These are phyloP conservation scores for Crenuchus spilurus DNA, from an alignment of 2,797 vertebrate species.

Conservation along the genomic window DNA sequence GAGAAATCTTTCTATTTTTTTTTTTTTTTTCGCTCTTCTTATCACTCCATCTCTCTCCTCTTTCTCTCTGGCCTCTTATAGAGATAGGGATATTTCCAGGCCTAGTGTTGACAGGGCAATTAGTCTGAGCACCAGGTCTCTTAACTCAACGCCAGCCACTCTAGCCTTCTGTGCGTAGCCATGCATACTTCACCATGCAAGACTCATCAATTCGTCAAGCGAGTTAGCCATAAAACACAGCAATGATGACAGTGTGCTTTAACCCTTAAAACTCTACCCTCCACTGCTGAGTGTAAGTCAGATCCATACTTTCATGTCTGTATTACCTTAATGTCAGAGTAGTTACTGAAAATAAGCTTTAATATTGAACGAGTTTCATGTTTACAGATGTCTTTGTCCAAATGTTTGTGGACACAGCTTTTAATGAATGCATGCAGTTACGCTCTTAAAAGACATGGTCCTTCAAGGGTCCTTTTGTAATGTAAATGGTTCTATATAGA, in stretches of 20 bases:
- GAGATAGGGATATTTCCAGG: constrained; percentile 54
- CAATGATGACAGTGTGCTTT: constrained; percentile 25
- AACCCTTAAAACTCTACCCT: not conserved
- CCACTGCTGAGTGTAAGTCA: not conserved
- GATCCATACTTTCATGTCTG: not conserved
- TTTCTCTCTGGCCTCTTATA: constrained; percentile 34
- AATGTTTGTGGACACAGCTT: too few relatives aligned
- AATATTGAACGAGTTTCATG: too few relatives aligned
- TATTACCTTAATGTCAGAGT: too few relatives aligned
- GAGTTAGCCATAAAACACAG: constrained; percentile 38
- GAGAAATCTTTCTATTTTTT: constrained; percentile 2
- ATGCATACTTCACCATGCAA: constrained; percentile 14
- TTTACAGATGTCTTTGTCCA: too few relatives aligned
- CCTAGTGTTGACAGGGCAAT: constrained; percentile 57
- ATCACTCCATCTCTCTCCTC: constrained; percentile 42
- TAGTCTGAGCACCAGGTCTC: constrained; percentile 54
- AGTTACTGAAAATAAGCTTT: too few relatives aligned
- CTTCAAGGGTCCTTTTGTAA: too few relatives aligned
- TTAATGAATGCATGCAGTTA: too few relatives aligned
- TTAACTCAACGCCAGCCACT: constrained; percentile 36
- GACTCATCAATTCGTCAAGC: constrained; percentile 44
- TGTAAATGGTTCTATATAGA: too few relatives aligned
- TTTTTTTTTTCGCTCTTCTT: constrained; percentile 27
- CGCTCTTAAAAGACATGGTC: too few relatives aligned
- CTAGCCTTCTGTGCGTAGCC: constrained; percentile 19